Base-by-base conservation (phyloP, 2,797 vertebrate genomes). In the Malacoraja senta region DNA sequence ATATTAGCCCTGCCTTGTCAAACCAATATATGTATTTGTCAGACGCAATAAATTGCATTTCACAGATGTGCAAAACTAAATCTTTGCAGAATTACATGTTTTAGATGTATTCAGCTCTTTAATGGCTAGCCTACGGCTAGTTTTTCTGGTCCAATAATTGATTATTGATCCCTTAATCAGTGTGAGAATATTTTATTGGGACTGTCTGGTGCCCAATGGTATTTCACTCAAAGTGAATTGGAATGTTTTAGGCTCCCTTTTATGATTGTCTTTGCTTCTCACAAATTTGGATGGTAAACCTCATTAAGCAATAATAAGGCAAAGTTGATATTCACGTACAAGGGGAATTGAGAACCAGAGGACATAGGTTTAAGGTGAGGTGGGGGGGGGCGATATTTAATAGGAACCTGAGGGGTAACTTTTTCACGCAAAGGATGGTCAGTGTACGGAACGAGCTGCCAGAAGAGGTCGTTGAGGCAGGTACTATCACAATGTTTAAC, bases 121-220 rank as follows among this genome's bases (percentile, higher is more conserved):
- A 68, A 32, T 12, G 10, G 84, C 32, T 88, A 65, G 63, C 84
- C 15, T 68, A 35, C 21, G 68, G 63, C 84, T 88, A n/a, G 7
- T 68, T 88, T 63, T 32, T 68, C 61, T 21, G 21, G 84, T 32
- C n/a, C 61, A 10, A 65, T 68, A 88, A 88, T 88, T 88, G 68
- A 88, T 88, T 68, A 88, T 88, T 68, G 63, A 68, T 88, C 63
- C 61, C n/a, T 68, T 68, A 68, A 88, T 68, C n/a, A 88, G 63
- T 68, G 9, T 88, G 84, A 88, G 84, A 65, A 68, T 19, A 68
- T 68, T 65, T 35, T 63, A 19, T 68, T 88, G 63, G 32, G 29
- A 65, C n/a, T 68, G n/a, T 35, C 2, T 35, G 15, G 19, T 24
- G 17, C n/a, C 7, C 84, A 65, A 88, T n/a, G 65, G 84, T 88